Percentiles rank a stretch among this genome's conserved stretches.
These are phyloP conservation scores for Diabrotica balteata DNA, from an alignment of 2,888 invertebrate genomes.

Conservation along the genomic window DNA sequence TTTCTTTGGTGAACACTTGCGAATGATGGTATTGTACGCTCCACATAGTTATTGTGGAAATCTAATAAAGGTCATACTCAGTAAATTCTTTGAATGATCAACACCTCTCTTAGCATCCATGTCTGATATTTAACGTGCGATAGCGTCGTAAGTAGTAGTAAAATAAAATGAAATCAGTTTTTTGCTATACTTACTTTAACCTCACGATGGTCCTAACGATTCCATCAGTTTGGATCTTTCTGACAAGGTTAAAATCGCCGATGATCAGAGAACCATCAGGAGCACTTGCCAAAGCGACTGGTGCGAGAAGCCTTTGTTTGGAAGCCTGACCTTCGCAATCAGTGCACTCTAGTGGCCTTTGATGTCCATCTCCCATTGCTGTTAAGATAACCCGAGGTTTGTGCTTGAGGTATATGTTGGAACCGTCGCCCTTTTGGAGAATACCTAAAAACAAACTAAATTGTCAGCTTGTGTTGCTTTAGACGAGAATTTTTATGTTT, in stretches of 20 bases:
- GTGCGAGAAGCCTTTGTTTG: constrained; percentile 85
- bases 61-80: too few species aligned
- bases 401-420: constrained; percentile 92
- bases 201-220: constrained; percentile 80
- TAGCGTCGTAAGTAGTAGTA: background rate
- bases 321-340: constrained; percentile 83
- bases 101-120: too few species aligned
- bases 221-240: constrained; percentile 86
- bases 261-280: constrained; percentile 94
- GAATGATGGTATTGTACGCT: too few species aligned
- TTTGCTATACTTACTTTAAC: constrained; percentile 71
- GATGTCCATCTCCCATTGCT: constrained; percentile 90
- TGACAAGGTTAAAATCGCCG: constrained; percentile 93
- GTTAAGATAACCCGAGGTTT: constrained; percentile 91
- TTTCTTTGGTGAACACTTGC: too few species aligned
- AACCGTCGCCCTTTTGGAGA: constrained; percentile 96
- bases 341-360: constrained; percentile 83
- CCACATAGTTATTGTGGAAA: too few species aligned
- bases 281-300: constrained; percentile 89
- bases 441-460: constrained; percentile 69
- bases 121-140: too few species aligned
- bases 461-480: background rate
- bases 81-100: too few species aligned
- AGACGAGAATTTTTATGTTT: background rate
- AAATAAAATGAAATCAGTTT: background rate